phyloP scores from a whole-genome alignment of 2,113 vertebrate genomes.

The Tympanuchus pallidicinctus region DNA sequence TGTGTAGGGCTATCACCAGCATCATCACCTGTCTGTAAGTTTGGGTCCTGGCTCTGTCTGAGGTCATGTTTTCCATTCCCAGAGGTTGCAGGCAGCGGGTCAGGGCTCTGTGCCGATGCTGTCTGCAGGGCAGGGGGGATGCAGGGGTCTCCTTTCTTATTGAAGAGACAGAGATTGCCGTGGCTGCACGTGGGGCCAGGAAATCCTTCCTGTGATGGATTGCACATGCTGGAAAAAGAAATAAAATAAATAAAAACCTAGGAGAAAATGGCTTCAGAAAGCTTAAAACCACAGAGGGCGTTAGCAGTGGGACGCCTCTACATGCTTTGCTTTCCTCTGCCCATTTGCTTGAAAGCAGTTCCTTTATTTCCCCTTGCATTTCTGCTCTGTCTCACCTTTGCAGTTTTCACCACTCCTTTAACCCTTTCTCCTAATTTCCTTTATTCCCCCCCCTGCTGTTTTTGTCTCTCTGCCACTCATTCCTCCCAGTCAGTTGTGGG shows the following conservation, averaged over 20 bases:
- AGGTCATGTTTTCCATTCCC: neutral
- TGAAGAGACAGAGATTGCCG: accelerated
- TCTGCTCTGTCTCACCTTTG: neutral
- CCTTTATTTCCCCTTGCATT: neutral
- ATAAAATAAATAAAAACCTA: neutral
- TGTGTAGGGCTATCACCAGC: neutral
- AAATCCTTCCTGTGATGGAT: neutral
- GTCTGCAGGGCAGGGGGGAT: neutral
- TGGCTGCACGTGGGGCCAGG: accelerated
- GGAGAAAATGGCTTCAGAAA: neutral
- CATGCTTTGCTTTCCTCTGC: neutral
- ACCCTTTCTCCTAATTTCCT: neutral
- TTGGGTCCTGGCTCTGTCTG: neutral
- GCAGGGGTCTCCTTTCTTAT: accelerated
- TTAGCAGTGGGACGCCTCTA: neutral
- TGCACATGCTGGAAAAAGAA: neutral
- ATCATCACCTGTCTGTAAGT: accelerated
- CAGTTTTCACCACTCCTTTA: neutral
- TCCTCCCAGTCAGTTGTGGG: conserved; percentile 20
- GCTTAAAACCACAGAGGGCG: accelerated
- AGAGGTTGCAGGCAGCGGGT: neutral
- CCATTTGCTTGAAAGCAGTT: neutral
- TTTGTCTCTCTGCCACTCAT: neutral
- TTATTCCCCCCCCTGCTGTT: neutral
- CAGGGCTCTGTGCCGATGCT: accelerated